A percentile compares a stretch with the other conserved stretches of the same genome.
phyloP scores from a whole-genome alignment of 1,140 invertebrate genomes.

The Trigoniulus corallinus region DNA sequence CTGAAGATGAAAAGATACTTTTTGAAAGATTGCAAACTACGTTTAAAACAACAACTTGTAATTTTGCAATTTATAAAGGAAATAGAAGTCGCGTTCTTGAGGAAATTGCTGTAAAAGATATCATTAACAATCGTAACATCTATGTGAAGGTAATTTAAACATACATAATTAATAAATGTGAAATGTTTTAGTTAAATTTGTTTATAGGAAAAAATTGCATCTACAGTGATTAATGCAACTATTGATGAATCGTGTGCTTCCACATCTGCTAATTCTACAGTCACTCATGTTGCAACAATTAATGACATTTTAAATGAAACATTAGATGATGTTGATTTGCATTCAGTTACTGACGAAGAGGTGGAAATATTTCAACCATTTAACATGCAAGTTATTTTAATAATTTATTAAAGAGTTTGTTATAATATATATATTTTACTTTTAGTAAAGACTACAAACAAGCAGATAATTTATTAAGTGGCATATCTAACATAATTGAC shows the following conservation, averaged over 20 bases:
- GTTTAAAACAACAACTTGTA: not conserved
- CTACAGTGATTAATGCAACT: not conserved
- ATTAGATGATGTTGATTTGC: not conserved
- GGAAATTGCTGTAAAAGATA: not conserved
- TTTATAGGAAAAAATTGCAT: not conserved
- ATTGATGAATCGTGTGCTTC: not conserved
- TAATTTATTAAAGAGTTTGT: not conserved
- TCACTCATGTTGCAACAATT: not conserved
- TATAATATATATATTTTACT: not conserved
- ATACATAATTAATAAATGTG: not conserved
- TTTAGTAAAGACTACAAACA: not conserved
- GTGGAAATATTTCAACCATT: not conserved
- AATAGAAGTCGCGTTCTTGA: not conserved
- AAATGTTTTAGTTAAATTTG: not conserved
- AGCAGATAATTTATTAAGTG: not conserved
- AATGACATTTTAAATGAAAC: not conserved
- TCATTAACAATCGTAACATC: not conserved
- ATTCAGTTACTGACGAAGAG: not conserved
- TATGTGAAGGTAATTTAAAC: not conserved
- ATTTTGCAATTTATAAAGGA: not conserved
- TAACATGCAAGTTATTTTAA: not conserved
- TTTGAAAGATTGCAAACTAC: not conserved
- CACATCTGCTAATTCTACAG: not conserved
- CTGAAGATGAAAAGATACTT: not conserved
- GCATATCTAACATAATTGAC: not conserved